Evolutionary conservation across 2,797 vertebrate species (phyloP).

Genomic region (Erpetoichthys calabaricus): DNA sequence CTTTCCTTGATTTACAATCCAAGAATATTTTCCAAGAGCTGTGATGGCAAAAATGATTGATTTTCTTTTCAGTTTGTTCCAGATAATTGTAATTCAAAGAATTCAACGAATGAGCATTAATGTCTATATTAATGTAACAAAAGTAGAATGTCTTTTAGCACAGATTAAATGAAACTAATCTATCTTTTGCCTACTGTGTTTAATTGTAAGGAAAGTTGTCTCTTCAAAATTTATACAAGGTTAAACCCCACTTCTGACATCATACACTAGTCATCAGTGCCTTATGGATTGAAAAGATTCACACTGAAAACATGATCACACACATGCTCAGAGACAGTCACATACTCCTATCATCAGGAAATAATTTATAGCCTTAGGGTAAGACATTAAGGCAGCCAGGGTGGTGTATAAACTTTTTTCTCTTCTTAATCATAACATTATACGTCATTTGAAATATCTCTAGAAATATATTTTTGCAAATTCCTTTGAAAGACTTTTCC

Average conservation of each 20-base stretch:
- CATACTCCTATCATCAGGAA: too few species aligned
- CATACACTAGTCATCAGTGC: conserved; percentile 35
- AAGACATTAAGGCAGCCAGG: too few species aligned
- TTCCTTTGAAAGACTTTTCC: too few species aligned
- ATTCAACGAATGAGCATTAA: too few species aligned
- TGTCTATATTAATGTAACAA: too few species aligned
- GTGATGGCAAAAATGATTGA: conserved; percentile 3
- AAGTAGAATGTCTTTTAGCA: too few species aligned
- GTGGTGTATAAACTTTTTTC: too few species aligned
- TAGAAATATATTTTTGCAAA: too few species aligned
- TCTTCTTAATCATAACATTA: too few species aligned
- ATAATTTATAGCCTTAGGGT: too few species aligned
- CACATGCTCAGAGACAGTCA: neutral
- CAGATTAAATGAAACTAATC: conserved; percentile 3
- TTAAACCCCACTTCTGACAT: conserved; percentile 44
- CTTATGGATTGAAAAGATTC: conserved; percentile 30
- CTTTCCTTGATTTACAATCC: conserved; percentile 15
- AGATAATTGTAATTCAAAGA: neutral
- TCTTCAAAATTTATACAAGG: conserved; percentile 29
- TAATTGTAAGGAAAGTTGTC: conserved; percentile 13
- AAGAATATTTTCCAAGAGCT: conserved; percentile 6
- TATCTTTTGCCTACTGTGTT: conserved; percentile 11
- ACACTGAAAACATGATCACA: conserved; percentile 31
- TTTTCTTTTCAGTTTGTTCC: conserved; percentile 4
- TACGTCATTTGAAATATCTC: too few species aligned